Percentiles rank a stretch among this genome's conserved stretches.
These are phyloP conservation scores for Mus pahari DNA, from an alignment of 2,113 vertebrate genomes.

Conservation along the genomic window DNA sequence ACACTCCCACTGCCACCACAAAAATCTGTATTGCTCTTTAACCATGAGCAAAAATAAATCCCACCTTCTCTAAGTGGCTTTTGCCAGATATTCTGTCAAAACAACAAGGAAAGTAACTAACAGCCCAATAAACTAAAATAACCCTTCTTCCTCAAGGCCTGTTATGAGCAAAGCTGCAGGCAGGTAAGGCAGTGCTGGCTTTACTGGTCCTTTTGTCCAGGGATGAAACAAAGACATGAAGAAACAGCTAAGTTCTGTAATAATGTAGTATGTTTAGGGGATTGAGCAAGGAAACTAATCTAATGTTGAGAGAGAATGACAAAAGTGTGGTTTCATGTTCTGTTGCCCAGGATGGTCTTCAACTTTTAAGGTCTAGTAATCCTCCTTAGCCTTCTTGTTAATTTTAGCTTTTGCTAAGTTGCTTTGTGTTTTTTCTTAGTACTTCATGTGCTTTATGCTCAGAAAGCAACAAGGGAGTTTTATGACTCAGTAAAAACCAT, in stretches of 20 bases:
- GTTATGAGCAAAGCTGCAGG: conserved; percentile 21
- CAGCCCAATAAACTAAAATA: neutral
- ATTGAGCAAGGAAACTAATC: conserved; percentile 31
- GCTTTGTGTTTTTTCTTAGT: neutral
- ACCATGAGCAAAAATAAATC: neutral
- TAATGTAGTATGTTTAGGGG: neutral
- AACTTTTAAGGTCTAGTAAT: neutral
- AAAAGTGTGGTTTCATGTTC: neutral
- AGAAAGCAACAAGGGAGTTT: conserved; percentile 24
- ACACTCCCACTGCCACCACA: neutral
- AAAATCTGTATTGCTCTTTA: too few species aligned
- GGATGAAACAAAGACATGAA: conserved; percentile 40
- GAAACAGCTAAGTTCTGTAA: neutral
- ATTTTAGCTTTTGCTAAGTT: conserved; percentile 49
- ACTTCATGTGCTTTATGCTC: conserved; percentile 22
- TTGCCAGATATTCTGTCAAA: neutral
- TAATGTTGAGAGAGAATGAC: neutral
- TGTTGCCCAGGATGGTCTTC: neutral
- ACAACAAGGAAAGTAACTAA: neutral
- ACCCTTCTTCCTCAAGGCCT: neutral
- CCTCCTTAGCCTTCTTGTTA: neutral
- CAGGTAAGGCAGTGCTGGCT: neutral
- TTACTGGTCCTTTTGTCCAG: neutral
- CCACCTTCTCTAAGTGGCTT: neutral
- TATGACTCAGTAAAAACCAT: conserved; percentile 50